Evolutionary conservation across 2,113 vertebrate species (phyloP).

Genomic region (Nesoenas mayeri): DNA sequence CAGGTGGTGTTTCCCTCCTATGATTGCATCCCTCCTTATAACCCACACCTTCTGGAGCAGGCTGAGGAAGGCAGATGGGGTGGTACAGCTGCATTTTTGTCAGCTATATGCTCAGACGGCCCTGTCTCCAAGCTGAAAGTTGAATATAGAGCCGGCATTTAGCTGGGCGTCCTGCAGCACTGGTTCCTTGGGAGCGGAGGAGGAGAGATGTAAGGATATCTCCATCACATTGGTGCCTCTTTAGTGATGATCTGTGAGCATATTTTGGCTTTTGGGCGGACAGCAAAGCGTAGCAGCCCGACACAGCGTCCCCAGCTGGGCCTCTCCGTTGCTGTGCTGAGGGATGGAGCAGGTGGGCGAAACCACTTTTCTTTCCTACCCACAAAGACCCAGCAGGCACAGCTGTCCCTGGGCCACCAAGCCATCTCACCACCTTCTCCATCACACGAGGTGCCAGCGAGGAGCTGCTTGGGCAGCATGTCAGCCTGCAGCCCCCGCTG

Average conservation of each 20-base stretch:
- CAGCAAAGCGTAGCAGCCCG: neutral
- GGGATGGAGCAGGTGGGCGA: neutral
- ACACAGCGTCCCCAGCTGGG: neutral
- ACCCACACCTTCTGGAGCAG: rapidly evolving
- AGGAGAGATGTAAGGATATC: neutral
- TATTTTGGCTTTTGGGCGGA: neutral
- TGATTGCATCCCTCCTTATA: neutral
- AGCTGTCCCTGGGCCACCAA: neutral
- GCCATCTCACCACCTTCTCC: neutral
- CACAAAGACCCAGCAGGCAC: neutral
- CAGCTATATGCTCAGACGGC: neutral
- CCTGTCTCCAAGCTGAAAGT: neutral
- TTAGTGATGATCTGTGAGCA: neutral
- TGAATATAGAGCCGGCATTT: neutral
- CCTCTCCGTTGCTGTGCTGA: neutral
- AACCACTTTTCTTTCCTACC: neutral
- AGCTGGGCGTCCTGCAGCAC: rapidly evolving
- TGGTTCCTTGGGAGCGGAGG: neutral
- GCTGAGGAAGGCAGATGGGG: neutral
- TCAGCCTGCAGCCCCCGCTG: neutral
- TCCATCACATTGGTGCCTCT: neutral
- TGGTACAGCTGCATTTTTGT: neutral
- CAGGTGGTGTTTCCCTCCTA: rapidly evolving
- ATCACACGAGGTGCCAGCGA: neutral
- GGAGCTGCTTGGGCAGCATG: neutral